phyloP scores from a whole-genome alignment of 1,140 invertebrate species.

The Drosophila albomicans region DNA sequence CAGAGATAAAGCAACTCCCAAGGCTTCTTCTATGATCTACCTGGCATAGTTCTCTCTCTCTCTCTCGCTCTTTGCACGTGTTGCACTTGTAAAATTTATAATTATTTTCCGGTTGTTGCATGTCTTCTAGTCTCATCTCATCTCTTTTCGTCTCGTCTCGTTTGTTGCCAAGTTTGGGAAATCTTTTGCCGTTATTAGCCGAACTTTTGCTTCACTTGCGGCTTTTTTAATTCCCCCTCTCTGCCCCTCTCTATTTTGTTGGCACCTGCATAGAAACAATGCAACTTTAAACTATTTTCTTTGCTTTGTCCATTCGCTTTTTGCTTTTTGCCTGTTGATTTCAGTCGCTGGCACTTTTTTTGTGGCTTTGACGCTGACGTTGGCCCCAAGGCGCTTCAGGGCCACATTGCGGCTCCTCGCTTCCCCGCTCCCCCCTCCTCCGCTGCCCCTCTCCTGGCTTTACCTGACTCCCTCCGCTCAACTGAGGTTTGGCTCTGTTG shows the following conservation, averaged over 20 bases:
- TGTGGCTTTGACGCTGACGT: slow-evolving; percentile 17
- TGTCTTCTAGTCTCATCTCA: slow-evolving; percentile 1
- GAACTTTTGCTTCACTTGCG: slow-evolving; percentile 2
- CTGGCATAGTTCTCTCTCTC: neutral
- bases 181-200: slow-evolving; percentile 47
- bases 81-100: slow-evolving; percentile 71
- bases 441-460: neutral
- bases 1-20: slow-evolving; percentile 15
- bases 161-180: slow-evolving; percentile 30
- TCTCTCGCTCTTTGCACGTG: slow-evolving; percentile 28
- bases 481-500: slow-evolving; percentile 48
- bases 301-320: slow-evolving; percentile 20
- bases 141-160: too few species aligned
- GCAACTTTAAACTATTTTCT: slow-evolving; percentile 59
- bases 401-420: neutral
- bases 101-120: slow-evolving; percentile 79
- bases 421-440: neutral
- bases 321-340: slow-evolving; percentile 22
- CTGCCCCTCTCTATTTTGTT: neutral
- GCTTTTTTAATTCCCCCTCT: slow-evolving; percentile 1
- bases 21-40: slow-evolving; percentile 9
- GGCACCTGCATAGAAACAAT: slow-evolving; percentile 43
- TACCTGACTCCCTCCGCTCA: neutral
- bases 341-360: slow-evolving; percentile 14
- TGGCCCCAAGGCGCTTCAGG: slow-evolving; percentile 8